Conservation (phyloP, 53 echinoderm and acorn worm genomes). For the Apostichopus leukothele region DNA sequence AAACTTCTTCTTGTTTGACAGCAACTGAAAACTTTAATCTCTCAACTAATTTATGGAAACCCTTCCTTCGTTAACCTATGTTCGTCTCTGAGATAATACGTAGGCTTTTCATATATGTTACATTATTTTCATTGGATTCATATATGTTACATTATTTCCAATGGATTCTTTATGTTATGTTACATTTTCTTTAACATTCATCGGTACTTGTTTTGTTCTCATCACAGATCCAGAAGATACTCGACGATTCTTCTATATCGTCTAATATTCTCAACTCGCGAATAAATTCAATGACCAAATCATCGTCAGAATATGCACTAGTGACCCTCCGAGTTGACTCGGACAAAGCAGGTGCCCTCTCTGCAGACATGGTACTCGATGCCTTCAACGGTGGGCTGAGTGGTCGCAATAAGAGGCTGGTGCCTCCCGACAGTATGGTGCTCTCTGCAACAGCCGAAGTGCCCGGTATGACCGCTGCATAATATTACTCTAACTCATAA, state of each 20-base stretch:
- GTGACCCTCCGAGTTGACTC: slow-evolving; percentile 10
- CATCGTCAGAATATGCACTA: not conserved
- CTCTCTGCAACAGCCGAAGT: slow-evolving; percentile 24
- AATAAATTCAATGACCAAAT: slow-evolving; percentile 8
- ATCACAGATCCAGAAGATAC: not conserved
- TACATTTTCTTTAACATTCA: no score
- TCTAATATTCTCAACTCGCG: slow-evolving; percentile 3
- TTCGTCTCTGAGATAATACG: no score
- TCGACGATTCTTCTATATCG: slow-evolving; percentile 16
- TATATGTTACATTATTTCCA: no score
- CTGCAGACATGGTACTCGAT: not conserved
- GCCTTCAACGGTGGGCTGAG: slow-evolving; percentile 15
- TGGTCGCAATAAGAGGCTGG: slow-evolving; percentile 19
- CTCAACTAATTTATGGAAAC: no score
- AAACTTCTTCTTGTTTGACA: no score
- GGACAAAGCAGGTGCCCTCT: not conserved
- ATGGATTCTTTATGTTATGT: no score
- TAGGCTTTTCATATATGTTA: no score
- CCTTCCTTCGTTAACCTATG: no score
- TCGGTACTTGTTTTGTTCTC: not conserved
- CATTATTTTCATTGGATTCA: no score
- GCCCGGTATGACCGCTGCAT: not conserved
- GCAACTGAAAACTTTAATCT: no score
- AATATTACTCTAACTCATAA: no score
- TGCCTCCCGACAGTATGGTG: slow-evolving; percentile 29